Evolutionary conservation across 37 sponge, comb jelly and placozoan genomes (phyloP), one percentile per base, ranked within the genome.

Genomic region (Spongilla lacustris): DNA sequence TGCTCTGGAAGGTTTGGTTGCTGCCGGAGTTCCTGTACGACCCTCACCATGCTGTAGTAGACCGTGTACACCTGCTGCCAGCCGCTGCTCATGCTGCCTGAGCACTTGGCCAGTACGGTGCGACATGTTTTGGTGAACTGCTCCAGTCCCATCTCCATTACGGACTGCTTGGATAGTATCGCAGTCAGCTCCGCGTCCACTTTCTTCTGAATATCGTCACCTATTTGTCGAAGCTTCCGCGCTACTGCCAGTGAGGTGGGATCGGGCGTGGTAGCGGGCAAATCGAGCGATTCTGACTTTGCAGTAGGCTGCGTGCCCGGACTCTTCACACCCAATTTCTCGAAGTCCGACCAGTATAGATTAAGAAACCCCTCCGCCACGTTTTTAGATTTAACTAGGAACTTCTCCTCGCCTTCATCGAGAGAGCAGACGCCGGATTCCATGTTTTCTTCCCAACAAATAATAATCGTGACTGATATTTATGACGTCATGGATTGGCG

Each of bases 31-130:
- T 77, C 78, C 6, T 36, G 21, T 29, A 77, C 48, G 24, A 48
- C 14, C 48, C 37, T 49, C 24, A 14, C n/a, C 78, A 77, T 77
- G 14, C 78, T 27, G 23, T 48, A 25, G 38, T 37, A 37, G 48
- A 48, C 25, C 58, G 58, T 58, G 58, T 17, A 58, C 21, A 58
- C 58, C 58, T 74, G 75, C 34, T 74, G 34, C 75, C 75, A 74
- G 6, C 75, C 75, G 34, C 2, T 74, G 12, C 6, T 33, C 11
- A 74, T 33, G 34, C 12, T 24, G 23, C 75, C 36, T 0, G 75
- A 74, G 36, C 75, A 74, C 2, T 8, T 74, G 9, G 32, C 13
- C 29, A 74, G 75, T 27, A 34, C 36, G 58, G 1, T 58, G 19
- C 58, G 58, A 58, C 58, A 58, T 17, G 19, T 58, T 17, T 17